phyloP scores from a whole-genome alignment of 2,888 invertebrate genomes.

The Drosophila bunnanda region DNA sequence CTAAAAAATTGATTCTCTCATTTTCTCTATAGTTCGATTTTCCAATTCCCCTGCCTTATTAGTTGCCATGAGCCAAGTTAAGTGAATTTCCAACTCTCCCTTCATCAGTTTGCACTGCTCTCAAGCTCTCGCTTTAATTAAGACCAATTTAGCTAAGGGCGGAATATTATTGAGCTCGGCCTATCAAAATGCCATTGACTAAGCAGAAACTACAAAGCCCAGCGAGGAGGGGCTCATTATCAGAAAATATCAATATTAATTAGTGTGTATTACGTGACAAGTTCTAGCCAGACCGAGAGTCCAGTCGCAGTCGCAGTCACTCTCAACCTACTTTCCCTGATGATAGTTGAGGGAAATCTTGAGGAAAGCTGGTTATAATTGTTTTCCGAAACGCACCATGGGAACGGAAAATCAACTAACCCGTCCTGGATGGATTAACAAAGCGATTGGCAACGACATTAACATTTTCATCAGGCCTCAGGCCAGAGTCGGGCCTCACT shows the following conservation, averaged over 20 bases:
- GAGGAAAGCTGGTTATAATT: conserved; percentile 67
- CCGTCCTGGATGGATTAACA: conserved; percentile 68
- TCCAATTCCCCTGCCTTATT: conserved; percentile 14
- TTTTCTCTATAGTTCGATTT: conserved; percentile 7
- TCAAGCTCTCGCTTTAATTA: conserved; percentile 18
- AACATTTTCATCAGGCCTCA: conserved; percentile 78
- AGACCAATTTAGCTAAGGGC: conserved; percentile 26
- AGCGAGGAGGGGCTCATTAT: conserved; percentile 40
- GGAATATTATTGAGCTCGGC: conserved; percentile 49
- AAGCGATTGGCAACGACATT: conserved; percentile 81
- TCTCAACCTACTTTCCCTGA: conserved; percentile 18
- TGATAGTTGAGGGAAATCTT: conserved; percentile 57
- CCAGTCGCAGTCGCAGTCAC: conserved; percentile 15
- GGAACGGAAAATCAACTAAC: conserved; percentile 64
- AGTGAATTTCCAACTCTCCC: conserved; percentile 29
- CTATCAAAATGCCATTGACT: conserved; percentile 74
- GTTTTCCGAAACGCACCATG: conserved; percentile 63
- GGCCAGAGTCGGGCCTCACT: conserved; percentile 23
- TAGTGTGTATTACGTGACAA: conserved; percentile 81
- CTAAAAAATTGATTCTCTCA: not conserved
- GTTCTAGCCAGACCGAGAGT: conserved; percentile 24
- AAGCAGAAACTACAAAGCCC: conserved; percentile 65
- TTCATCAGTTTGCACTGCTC: conserved; percentile 29
- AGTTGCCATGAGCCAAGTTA: conserved; percentile 5
- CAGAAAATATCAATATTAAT: conserved; percentile 75